These are phyloP conservation scores for Tyrannus savana DNA, from an alignment of 2,113 vertebrate species.

Conservation along the genomic window DNA sequence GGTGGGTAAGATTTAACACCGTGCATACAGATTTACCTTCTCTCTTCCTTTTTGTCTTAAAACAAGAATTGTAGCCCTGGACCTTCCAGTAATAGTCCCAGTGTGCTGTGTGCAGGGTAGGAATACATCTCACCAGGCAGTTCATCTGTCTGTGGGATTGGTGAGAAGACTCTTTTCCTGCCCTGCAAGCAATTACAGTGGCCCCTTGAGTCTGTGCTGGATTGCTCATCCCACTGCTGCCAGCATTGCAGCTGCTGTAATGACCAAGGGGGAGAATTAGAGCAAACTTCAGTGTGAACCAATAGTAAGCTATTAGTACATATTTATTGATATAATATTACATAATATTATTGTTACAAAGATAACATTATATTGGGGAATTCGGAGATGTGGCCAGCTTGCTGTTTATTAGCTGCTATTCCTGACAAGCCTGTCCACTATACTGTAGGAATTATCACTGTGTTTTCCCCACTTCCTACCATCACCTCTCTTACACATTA, in stretches of 20 bases:
- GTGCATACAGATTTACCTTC: neutral
- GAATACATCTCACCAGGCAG: neutral
- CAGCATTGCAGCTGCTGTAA: neutral
- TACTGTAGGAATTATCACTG: neutral
- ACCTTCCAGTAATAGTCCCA: neutral
- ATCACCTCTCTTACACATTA: neutral
- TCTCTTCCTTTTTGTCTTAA: neutral
- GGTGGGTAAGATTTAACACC: neutral
- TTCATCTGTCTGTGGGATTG: neutral
- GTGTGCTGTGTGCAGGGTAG: neutral
- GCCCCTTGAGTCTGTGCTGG: neutral
- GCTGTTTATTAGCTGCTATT: neutral
- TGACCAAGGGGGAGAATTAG: neutral
- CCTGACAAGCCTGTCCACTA: neutral
- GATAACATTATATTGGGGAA: neutral
- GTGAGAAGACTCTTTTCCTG: neutral
- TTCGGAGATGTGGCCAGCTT: neutral
- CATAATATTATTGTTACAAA: neutral
- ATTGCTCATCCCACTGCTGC: neutral
- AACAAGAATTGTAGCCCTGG: neutral
- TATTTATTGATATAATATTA: neutral
- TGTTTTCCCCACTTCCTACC: neutral
- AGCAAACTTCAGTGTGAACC: neutral
- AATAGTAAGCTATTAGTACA: neutral
- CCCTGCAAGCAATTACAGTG: neutral